A percentile compares a stretch with the other conserved stretches of the same genome.
Conservation (phyloP, 2,113 vertebrate genomes). For the Gobiocypris rarus region DNA sequence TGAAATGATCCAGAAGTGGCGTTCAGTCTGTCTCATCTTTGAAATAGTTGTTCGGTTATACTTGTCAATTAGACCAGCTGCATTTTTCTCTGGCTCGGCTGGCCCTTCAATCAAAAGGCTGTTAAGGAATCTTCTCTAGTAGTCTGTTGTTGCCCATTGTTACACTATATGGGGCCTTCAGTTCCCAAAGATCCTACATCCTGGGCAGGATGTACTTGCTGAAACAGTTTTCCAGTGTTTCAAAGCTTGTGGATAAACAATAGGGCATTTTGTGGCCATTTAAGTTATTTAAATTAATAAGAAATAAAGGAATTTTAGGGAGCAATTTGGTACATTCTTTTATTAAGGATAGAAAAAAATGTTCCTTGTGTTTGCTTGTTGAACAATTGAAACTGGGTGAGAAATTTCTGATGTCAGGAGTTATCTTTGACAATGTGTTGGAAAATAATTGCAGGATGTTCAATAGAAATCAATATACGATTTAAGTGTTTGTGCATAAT, state of each 20-base stretch:
- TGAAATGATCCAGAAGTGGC: neutral
- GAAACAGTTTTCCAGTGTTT: slow-evolving; percentile 64
- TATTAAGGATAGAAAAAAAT: neutral
- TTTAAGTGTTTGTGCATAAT: too few relatives aligned
- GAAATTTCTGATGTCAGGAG: neutral
- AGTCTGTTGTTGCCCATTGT: slow-evolving; percentile 14
- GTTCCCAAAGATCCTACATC: slow-evolving; percentile 71
- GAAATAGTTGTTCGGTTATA: neutral
- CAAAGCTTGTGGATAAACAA: slow-evolving; percentile 59
- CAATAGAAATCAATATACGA: too few relatives aligned
- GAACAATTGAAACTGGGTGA: neutral
- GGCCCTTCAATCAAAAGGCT: slow-evolving; percentile 11
- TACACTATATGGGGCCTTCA: slow-evolving; percentile 62
- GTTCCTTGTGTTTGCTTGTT: neutral
- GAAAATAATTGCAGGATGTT: too few relatives aligned
- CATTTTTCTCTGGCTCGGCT: slow-evolving; percentile 7
- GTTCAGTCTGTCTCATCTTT: neutral
- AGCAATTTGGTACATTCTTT: slow-evolving; percentile 20
- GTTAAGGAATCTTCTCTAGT: neutral
- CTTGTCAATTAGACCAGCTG: slow-evolving; percentile 29
- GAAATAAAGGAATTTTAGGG: slow-evolving; percentile 60
- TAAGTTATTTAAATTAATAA: slow-evolving; percentile 84
- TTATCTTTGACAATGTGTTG: neutral
- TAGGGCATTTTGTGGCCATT: slow-evolving; percentile 71
- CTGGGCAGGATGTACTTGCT: slow-evolving; percentile 64